Evolutionary conservation across 2,113 vertebrate genomes (phyloP).

Genomic region (Phocoena phocoena): DNA sequence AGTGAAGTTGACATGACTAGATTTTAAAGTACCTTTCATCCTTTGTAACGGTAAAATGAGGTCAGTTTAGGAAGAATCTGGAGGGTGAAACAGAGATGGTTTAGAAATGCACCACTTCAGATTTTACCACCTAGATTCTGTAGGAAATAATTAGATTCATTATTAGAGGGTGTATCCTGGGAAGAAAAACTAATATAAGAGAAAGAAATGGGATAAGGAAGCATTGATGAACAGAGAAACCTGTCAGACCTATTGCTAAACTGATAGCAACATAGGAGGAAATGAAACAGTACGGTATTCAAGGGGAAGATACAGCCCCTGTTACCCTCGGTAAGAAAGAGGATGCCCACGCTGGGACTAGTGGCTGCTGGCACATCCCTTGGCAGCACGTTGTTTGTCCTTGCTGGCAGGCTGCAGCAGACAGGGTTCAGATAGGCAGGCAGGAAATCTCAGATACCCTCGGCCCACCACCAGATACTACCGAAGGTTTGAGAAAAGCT

Average conservation of each 20-base stretch:
- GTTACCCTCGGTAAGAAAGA: rapidly evolving
- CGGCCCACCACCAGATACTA: background rate
- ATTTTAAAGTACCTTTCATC: background rate
- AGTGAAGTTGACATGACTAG: background rate
- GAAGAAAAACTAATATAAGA: background rate
- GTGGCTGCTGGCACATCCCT: background rate
- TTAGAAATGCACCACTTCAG: background rate
- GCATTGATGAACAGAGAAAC: background rate
- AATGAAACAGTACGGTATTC: background rate
- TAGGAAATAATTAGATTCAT: background rate
- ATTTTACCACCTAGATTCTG: background rate
- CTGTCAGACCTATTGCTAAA: background rate
- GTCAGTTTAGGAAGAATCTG: background rate
- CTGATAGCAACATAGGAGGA: background rate
- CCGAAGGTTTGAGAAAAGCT: background rate
- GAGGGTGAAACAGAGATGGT: background rate
- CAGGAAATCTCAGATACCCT: background rate
- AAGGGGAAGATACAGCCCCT: background rate
- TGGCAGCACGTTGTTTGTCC: background rate
- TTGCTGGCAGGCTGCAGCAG: background rate
- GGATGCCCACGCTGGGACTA: background rate
- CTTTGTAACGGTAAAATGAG: background rate
- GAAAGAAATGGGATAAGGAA: background rate
- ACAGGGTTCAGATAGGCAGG: background rate
- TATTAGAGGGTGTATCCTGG: background rate